Base-by-base conservation (phyloP, 1,140 invertebrate genomes). In the Tetramorium parvispinum region DNA sequence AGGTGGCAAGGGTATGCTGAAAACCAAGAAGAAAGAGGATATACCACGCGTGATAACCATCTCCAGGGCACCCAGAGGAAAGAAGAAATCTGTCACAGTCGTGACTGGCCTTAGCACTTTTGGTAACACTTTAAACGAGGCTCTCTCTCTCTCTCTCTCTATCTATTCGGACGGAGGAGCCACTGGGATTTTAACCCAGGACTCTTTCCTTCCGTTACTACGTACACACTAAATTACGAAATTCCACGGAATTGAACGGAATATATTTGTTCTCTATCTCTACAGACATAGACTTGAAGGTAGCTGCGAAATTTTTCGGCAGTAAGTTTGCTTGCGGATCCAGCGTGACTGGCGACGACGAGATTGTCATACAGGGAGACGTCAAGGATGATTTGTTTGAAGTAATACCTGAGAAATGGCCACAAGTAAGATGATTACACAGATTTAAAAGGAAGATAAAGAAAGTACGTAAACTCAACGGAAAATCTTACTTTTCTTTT, bases 311-410 rank as follows among this genome's bases (percentile, higher is more conserved):
- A 95, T 99, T 99, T 94, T 99, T 99, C 96, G 98, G 98, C 51
- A 98, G 98, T 78, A 98, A 98, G 95, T 99, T 99, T 96, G 99
- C 99, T 7, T 99, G 99, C 96, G 99, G 99, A 11, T 99, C 99
- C 21, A 99, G 99, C 24, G 98, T 99, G 0, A 99, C 99, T 51
- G 99, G 98, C 16, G 98, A 99, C 85, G 99, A 99, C 96, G 99
- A 99, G 96, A 99, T 99, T 93, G 99, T 99, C 7, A 99, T 99
- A 94, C 99, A 99, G 96, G 99, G 98, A 78, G 98, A 99, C 96
- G 98, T 99, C 0, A 99, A 99, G 95, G 99, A 99, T 96, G 99
- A 99, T 91, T 95, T 99, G 3, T 99, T 99, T 95, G 99, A 99
- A 96, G 97, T 99, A 83, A 98, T 99, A 93, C 98, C 98, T 77